A percentile compares a stretch with the other conserved stretches of the same genome.
phyloP scores from a whole-genome alignment of 1,140 invertebrate genomes.

The Chrysopa pallens region DNA sequence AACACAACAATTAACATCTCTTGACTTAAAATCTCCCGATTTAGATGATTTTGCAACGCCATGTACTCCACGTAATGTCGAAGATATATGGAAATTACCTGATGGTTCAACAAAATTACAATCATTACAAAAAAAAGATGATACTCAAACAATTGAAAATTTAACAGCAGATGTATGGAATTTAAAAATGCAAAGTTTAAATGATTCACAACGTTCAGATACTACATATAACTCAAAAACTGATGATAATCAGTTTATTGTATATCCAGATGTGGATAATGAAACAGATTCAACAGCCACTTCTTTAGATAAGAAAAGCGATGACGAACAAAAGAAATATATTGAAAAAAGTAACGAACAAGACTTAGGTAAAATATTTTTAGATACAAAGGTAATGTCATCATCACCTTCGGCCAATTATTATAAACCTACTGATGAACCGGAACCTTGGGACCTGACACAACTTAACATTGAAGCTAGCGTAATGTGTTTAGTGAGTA shows the following conservation, averaged over 20 bases:
- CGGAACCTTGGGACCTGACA: constrained; percentile 76
- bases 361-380: constrained; percentile 26
- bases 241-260: background rate
- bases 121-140: constrained; percentile 8
- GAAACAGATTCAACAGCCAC: background rate
- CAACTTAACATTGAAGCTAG: constrained; percentile 79
- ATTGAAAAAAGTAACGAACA: constrained; percentile 6
- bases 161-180: background rate
- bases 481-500: constrained; percentile 68
- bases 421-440: constrained; percentile 65
- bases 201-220: constrained; percentile 9
- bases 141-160: background rate
- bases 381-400: constrained; percentile 56
- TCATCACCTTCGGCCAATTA: constrained; percentile 63
- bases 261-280: background rate
- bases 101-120: background rate
- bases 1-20: constrained; percentile 50
- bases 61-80: constrained; percentile 38
- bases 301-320: background rate
- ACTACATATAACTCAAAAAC: background rate
- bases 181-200: background rate
- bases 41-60: constrained; percentile 51
- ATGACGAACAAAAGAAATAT: background rate
- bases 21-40: constrained; percentile 50
- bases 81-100: constrained; percentile 30